Conservation (phyloP, 2,888 invertebrate genomes). For the Sphaerophoria taeniata region DNA sequence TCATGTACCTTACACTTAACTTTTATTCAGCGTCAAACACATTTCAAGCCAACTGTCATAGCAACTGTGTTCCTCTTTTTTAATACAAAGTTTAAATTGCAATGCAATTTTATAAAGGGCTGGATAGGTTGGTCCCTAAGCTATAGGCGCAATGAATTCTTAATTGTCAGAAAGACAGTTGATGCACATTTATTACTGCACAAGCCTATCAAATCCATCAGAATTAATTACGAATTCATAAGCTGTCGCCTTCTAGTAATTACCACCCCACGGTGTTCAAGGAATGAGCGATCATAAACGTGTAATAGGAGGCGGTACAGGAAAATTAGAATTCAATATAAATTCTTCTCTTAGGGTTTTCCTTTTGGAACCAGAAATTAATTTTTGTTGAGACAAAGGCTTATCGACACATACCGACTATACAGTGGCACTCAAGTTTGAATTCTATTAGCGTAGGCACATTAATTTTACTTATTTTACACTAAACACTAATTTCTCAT, state of each 20-base stretch:
- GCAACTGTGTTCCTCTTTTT: background rate
- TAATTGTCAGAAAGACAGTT: slow-evolving; percentile 23
- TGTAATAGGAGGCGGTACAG: background rate
- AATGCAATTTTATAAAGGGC: slow-evolving; percentile 16
- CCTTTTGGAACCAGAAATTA: no score
- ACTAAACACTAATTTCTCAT: background rate
- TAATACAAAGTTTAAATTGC: background rate
- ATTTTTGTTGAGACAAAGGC: no score
- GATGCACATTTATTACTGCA: slow-evolving; percentile 1
- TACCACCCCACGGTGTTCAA: slow-evolving; percentile 58
- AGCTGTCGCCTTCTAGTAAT: slow-evolving; percentile 66
- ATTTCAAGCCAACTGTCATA: background rate
- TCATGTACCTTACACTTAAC: no score
- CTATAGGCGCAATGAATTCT: slow-evolving; percentile 37
- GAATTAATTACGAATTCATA: slow-evolving; percentile 59
- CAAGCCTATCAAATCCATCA: slow-evolving; percentile 11
- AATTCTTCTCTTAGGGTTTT: no score
- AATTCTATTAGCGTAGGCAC: no score
- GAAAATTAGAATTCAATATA: slow-evolving; percentile 33
- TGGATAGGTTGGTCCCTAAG: slow-evolving; percentile 8
- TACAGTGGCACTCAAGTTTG: no score
- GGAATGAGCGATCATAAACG: background rate
- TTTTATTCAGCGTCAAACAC: no score
- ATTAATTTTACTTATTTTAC: no score
- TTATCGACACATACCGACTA: no score